Evolutionary conservation across 2,888 invertebrate genomes (phyloP), one percentile per base, ranked within the genome.

Genomic region (Eumerus sabulonum): DNA sequence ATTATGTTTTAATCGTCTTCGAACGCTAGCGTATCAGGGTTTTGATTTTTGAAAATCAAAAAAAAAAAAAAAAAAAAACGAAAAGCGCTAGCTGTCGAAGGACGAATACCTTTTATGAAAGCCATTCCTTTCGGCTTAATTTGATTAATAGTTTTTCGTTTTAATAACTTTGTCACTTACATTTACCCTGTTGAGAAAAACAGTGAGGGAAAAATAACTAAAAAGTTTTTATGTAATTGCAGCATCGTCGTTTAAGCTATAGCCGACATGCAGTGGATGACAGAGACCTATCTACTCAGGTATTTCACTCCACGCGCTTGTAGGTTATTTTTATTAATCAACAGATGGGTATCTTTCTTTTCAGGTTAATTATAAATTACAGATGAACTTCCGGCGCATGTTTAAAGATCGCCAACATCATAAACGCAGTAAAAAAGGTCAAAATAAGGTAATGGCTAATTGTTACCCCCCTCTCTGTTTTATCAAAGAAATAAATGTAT

Each of bases 261-360:
- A 96, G 96, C 87, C 92, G 96, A 62, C 96, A 97, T 87, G 95
- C 96, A 42, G 96, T 97, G 59, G 94, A 96, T 87, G 96, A 97
- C 87, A 91, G 94, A 73, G 96, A 97, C 90, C 91, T 96, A 82
- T 93, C 95, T 70, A 96, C 94, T 42, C 95, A 95, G 91, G 89
- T 40, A 40, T 40, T 7, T 11, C n/a, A 40, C n/a, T 40, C n/a
- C 9, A n/a, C n/a, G n/a, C n/a, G 40, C 40, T n/a, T 5, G 9
- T 27, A 40, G 40, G 1, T 9, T 7, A n/a, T 40, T 3, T 9
- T 7, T 7, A 27, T 47, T 11, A 1, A 17, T 17, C 12, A 16
- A 47, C 16, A 16, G 7, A 27, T 27, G 9, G 17, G n/a, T 14
- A 1, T 17, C 38, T 42, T 14, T 18, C 4, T 42, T 86, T 86